Evolutionary conservation across 1,140 invertebrate species (phyloP), one percentile per base, ranked within the genome.

Genomic region (Cardiocondyla obscurior): DNA sequence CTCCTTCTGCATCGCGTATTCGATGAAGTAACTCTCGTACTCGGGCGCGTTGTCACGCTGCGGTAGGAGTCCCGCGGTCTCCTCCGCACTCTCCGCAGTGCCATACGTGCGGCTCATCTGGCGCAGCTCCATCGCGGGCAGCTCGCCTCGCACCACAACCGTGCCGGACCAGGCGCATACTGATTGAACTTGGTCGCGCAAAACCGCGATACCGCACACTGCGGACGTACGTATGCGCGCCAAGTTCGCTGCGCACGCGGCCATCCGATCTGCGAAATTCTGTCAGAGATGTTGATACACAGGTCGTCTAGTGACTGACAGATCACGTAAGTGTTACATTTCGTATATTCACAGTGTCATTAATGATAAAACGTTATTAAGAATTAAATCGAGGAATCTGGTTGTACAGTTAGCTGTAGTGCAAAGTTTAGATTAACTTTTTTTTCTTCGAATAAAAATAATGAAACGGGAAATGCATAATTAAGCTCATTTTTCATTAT

Each of bases 1-100:
- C 64, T 92, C 92, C 70, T 93, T 93, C 60, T 93, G 92, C 55
- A 92, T 90, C 30, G 92, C 92, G 65, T 91, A 93, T 12, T 92
- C 90, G 53, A 91, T 88, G 81, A 93, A 93, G 76, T 93, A 93
- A 72, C 91, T 93, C 33, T 93, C 92, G 51, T 91, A 62, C 49
- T 92, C 89, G 33, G 74, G 1, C 44, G 82, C 74, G 58, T 67
- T 82, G 30, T 92, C 90, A 16, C 83, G 86, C 49, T 90, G 87
- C 82, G 90, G 88, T 42, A 92, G 74, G 49, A 93, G 90, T 67
- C 92, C 90, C 60, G 88, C 88, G 55, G 90, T 92, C 82, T 93
- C 92, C 62, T 93, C 92, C 65, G 84, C 91, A 60, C 92, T 92
- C 62, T 93, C 92, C 65, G 84, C 91, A 60, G 42, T 53, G 57